A percentile compares a stretch with the other conserved stretches of the same genome.
These are phyloP conservation scores for Melanaphis sacchari DNA, from an alignment of 1,140 invertebrate species.

Conservation along the genomic window DNA sequence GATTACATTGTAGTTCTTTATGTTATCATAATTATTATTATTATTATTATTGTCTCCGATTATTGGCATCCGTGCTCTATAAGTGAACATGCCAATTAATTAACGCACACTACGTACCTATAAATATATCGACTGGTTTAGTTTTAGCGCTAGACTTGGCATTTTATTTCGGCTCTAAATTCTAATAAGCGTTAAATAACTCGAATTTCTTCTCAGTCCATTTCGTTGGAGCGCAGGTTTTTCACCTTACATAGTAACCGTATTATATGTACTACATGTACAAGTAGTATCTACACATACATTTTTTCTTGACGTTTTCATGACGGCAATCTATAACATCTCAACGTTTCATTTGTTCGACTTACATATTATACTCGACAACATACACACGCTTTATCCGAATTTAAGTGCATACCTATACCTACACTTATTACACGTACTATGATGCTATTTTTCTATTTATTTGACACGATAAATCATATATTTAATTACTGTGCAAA, in stretches of 20 bases:
- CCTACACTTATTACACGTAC: neutral
- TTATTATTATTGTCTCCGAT: neutral
- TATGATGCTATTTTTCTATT: neutral
- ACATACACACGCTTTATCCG: neutral
- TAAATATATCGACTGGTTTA: neutral
- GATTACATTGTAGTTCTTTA: neutral
- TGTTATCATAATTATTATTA: too few relatives aligned
- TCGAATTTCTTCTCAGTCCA: neutral
- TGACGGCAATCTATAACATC: neutral
- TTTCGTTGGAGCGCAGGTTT: neutral
- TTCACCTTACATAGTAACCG: neutral
- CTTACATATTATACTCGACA: neutral
- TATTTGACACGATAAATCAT: neutral
- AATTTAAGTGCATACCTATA: neutral
- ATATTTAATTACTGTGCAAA: neutral
- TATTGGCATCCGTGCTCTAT: neutral
- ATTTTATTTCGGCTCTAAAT: neutral
- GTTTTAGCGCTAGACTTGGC: neutral
- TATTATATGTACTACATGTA: neutral
- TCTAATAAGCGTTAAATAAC: neutral
- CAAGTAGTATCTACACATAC: neutral
- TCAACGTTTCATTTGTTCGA: neutral
- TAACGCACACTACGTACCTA: neutral
- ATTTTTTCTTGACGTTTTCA: conserved; percentile 16
- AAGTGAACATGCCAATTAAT: neutral